Evolutionary conservation across 2,888 invertebrate species (phyloP).

Genomic region (Archips crataeganus): DNA sequence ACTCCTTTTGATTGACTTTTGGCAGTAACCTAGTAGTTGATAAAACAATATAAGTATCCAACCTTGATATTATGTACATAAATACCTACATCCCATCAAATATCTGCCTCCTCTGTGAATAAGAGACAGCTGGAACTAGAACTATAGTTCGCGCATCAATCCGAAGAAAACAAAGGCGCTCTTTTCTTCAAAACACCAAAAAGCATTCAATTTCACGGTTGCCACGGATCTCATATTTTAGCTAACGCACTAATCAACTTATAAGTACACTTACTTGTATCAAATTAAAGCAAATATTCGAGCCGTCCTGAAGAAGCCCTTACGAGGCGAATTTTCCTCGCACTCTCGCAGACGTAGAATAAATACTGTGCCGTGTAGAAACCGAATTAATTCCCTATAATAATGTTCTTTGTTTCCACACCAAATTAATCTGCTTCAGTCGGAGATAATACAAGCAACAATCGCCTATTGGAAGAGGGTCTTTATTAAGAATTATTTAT

Average conservation of each 20-base stretch:
- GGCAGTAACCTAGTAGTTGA: too few species aligned
- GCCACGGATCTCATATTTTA: neutral
- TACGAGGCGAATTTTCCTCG: conserved; percentile 3
- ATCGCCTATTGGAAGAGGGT: conserved; percentile 10
- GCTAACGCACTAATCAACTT: neutral
- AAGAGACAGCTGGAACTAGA: too few species aligned
- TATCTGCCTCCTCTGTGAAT: too few species aligned
- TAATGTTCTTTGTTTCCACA: conserved; percentile 44
- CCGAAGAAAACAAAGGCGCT: neutral
- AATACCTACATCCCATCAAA: too few species aligned
- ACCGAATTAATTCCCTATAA: conserved; percentile 45
- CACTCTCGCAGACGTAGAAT: conserved; percentile 18
- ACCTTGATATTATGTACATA: too few species aligned
- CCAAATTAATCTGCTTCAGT: conserved; percentile 31
- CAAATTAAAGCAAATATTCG: conserved; percentile 4
- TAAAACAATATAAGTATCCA: too few species aligned
- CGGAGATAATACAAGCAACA: conserved; percentile 16
- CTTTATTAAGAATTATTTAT: conserved; percentile 22
- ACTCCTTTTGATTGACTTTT: too few species aligned
- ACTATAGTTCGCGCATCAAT: too few species aligned
- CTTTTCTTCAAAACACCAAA: neutral
- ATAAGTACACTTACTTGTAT: neutral
- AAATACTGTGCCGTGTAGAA: conserved; percentile 29
- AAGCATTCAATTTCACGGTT: neutral
- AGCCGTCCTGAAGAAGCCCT: neutral